Conservation (phyloP, 2,888 invertebrate genomes). For the Drosophila kambysellisi region DNA sequence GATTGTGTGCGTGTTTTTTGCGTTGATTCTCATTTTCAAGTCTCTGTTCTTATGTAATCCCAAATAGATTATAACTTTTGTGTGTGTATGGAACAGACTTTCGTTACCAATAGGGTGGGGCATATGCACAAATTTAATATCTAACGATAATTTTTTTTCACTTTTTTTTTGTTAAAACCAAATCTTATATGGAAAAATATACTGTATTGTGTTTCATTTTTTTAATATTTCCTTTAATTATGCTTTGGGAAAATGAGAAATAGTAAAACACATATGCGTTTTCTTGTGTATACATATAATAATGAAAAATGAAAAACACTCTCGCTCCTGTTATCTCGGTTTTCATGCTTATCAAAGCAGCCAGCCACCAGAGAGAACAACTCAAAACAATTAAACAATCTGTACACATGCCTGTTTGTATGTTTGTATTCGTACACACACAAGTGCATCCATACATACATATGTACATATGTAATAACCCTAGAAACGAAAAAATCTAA, state of each 20-base stretch:
- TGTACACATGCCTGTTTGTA: background rate
- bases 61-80: slow-evolving; percentile 34
- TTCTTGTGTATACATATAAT: slow-evolving; percentile 6
- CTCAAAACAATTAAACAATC: slow-evolving; percentile 21
- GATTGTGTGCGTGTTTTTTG: slow-evolving; percentile 19
- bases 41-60: slow-evolving; percentile 58
- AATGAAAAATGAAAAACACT: slow-evolving; percentile 22
- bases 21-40: slow-evolving; percentile 39
- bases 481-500: slow-evolving; percentile 15
- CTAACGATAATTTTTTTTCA: background rate
- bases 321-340: slow-evolving; percentile 43
- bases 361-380: slow-evolving; percentile 23
- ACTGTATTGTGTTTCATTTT: background rate
- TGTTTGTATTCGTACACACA: background rate
- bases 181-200: background rate
- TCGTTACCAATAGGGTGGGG: slow-evolving; percentile 29
- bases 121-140: slow-evolving; percentile 10
- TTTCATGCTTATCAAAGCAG: slow-evolving; percentile 38
- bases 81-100: slow-evolving; percentile 6
- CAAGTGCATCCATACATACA: background rate
- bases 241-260: slow-evolving; percentile 5
- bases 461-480: background rate
- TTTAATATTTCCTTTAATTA: background rate
- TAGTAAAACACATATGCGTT: background rate
- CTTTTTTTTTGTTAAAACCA: background rate